Percentiles rank a stretch among this genome's conserved stretches.
These are phyloP conservation scores for Apamea monoglypha DNA, from an alignment of 2,888 invertebrate genomes.

Conservation along the genomic window DNA sequence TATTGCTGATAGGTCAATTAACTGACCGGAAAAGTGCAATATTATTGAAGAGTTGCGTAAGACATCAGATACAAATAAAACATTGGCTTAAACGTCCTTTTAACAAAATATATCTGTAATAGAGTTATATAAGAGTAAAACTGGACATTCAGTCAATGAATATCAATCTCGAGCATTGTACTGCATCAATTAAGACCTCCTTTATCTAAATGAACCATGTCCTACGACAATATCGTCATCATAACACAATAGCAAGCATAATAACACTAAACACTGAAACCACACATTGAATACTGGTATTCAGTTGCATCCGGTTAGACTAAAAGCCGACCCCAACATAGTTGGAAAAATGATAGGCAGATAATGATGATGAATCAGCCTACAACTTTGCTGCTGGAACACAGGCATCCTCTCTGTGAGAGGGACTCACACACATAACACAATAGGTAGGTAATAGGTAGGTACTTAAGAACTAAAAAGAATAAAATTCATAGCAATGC, in stretches of 20 bases:
- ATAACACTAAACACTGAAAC: too few species aligned
- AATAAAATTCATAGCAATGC: neutral
- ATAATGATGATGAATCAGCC: too few species aligned
- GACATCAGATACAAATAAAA: neutral
- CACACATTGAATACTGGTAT: too few species aligned
- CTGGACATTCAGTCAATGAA: neutral
- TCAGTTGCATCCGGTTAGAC: too few species aligned
- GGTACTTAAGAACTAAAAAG: neutral
- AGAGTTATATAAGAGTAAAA: neutral
- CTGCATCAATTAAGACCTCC: constrained; percentile 13
- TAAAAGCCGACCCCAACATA: too few species aligned
- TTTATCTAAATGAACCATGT: constrained; percentile 19
- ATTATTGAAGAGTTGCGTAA: constrained; percentile 10
- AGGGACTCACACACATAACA: neutral
- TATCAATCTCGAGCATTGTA: neutral
- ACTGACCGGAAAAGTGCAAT: constrained; percentile 19
- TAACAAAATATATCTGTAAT: neutral
- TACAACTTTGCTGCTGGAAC: neutral
- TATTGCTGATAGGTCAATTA: constrained; percentile 39
- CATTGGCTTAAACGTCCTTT: neutral
- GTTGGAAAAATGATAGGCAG: too few species aligned
- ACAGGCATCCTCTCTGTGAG: too few species aligned
- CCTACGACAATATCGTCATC: constrained; percentile 16
- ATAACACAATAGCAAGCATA: neutral
- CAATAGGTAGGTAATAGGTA: neutral